Percentiles rank a stretch among this genome's conserved stretches.
phyloP scores from a whole-genome alignment of 2,113 vertebrate genomes.

The Mungos mungo region DNA sequence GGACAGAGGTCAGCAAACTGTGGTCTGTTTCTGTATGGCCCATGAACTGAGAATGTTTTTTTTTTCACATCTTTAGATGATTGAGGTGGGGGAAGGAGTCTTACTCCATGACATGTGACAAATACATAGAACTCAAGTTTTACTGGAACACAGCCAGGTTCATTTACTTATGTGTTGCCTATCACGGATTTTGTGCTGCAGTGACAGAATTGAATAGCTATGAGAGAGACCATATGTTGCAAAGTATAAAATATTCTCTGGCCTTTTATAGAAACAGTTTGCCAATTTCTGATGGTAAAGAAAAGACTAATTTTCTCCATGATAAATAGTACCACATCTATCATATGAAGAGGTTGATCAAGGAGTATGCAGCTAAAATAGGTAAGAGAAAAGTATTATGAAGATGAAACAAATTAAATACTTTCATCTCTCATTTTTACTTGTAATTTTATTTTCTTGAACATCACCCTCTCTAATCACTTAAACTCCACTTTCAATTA shows the following conservation, averaged over 20 bases:
- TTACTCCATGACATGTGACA: neutral
- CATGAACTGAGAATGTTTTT: neutral
- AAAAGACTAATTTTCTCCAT: neutral
- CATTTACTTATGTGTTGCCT: neutral
- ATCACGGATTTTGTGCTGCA: neutral
- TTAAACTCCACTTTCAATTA: neutral
- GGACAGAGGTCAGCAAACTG: neutral
- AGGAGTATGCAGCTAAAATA: neutral
- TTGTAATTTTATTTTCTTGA: constrained; percentile 39
- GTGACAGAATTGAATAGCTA: neutral
- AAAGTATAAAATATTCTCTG: neutral
- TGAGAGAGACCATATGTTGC: neutral
- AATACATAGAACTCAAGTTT: neutral
- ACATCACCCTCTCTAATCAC: neutral
- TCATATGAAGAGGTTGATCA: neutral
- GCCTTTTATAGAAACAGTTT: neutral
- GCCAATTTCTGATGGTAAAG: neutral
- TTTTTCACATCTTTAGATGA: neutral
- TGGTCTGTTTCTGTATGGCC: neutral
- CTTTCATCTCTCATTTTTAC: constrained; percentile 24
- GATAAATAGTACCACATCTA: neutral
- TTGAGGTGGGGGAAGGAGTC: neutral
- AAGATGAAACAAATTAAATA: neutral
- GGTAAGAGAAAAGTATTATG: neutral
- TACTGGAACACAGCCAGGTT: neutral